Percentiles rank a stretch among this genome's conserved stretches.
Conservation (phyloP, 2,888 invertebrate genomes). For the Nomada ruficornis region DNA sequence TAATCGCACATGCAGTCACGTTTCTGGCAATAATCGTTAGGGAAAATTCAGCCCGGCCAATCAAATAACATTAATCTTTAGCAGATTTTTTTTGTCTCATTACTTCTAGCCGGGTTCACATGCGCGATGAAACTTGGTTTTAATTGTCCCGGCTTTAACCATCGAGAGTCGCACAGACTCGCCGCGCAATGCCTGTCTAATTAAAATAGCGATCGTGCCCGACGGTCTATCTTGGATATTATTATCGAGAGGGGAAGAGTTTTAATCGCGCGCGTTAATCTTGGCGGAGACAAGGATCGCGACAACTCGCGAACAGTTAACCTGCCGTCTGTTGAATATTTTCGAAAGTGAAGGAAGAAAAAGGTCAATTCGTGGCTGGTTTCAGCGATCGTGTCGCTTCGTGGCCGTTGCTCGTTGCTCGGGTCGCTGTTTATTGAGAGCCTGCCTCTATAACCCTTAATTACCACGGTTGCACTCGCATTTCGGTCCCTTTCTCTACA, state of each 20-base stretch:
- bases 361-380: conserved; percentile 55
- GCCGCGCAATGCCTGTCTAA: conserved; percentile 17
- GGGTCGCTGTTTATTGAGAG: conserved; percentile 42
- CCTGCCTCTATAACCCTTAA: conserved; percentile 64
- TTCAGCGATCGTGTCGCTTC: conserved; percentile 34
- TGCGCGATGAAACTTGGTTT: conserved; percentile 9
- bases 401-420: conserved; percentile 15
- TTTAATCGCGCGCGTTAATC: conserved; percentile 38
- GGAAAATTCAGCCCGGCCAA: neutral
- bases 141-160: neutral
- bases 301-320: conserved; percentile 16
- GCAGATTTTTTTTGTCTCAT: neutral
- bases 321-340: conserved; percentile 38
- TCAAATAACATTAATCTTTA: conserved; percentile 1
- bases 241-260: neutral
- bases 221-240: conserved; percentile 16
- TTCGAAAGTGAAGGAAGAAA: conserved; percentile 55
- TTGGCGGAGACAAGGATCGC: conserved; percentile 14
- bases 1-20: conserved; percentile 40
- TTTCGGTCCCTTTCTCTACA: conserved; percentile 43
- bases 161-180: neutral
- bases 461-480: conserved; percentile 56
- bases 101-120: neutral
- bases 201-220: conserved; percentile 43
- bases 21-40: conserved; percentile 39